Evolutionary conservation across 2,113 vertebrate species (phyloP).

Genomic region (Nerophis lumbriciformis): DNA sequence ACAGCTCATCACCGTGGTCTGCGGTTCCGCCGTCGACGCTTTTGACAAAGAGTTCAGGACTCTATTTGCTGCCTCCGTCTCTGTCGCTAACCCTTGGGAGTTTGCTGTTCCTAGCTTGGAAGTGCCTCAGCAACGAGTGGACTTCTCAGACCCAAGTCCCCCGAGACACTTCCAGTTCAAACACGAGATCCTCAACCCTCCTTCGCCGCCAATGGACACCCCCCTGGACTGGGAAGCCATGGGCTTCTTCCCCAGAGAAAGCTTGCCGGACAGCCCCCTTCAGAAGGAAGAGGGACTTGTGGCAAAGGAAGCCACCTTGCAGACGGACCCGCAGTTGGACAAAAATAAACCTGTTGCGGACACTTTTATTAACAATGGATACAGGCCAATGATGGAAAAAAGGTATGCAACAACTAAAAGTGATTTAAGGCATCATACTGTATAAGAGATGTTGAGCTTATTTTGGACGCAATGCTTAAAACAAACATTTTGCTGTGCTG

Average conservation of each 20-base stretch:
- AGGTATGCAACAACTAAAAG: constrained; percentile 25
- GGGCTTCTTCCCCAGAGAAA: constrained; percentile 52
- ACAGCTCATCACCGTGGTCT: constrained; percentile 69
- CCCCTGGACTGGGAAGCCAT: constrained; percentile 71
- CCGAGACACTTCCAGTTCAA: constrained; percentile 24
- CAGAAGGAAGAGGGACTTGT: constrained; percentile 10
- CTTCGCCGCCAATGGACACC: constrained; percentile 40
- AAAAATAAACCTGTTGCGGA: constrained; percentile 8
- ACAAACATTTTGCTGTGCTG: background rate
- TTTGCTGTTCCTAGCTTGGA: background rate
- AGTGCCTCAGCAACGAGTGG: constrained; percentile 8
- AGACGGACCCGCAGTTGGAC: constrained; percentile 17
- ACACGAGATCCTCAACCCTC: constrained; percentile 31
- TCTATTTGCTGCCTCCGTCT: constrained; percentile 69
- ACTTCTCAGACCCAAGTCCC: constrained; percentile 8
- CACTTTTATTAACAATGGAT: constrained; percentile 10
- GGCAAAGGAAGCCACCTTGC: constrained; percentile 7
- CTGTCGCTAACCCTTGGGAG: constrained; percentile 42
- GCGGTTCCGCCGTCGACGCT: constrained; percentile 52
- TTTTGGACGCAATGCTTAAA: background rate
- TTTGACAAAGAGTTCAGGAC: constrained; percentile 75
- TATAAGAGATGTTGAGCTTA: background rate
- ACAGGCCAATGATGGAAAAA: constrained; percentile 10
- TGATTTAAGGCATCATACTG: background rate
- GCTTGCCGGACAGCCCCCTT: background rate